These are phyloP conservation scores for Bufo bufo DNA, from an alignment of 2,113 vertebrate genomes.

Conservation along the genomic window DNA sequence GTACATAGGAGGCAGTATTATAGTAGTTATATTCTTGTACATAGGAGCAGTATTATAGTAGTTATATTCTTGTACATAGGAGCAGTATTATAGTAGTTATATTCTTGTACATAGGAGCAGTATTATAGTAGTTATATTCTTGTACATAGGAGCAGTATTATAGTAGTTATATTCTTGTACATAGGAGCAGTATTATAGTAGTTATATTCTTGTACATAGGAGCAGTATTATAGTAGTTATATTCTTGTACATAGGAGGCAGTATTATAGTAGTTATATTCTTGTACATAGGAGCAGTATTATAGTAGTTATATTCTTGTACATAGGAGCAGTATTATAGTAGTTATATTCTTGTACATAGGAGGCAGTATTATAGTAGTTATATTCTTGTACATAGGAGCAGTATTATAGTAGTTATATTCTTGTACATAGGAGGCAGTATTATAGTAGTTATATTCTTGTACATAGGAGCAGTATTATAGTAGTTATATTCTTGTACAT, in stretches of 20 bases:
- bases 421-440: neutral
- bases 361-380: neutral
- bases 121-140: slow-evolving; percentile 10
- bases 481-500: no score
- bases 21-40: neutral
- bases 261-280: no score
- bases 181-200: neutral
- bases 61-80: neutral
- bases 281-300: neutral
- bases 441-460: slow-evolving; percentile 7
- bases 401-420: slow-evolving; percentile 1
- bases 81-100: neutral
- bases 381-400: neutral
- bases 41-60: neutral
- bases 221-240: no score
- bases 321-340: neutral
- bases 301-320: neutral
- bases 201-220: neutral
- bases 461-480: neutral
- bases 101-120: neutral
- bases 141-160: neutral
- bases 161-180: no score
- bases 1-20: neutral
- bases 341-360: slow-evolving; percentile 4
- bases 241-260: no score